Evolutionary conservation across 2,113 vertebrate species (phyloP).

Genomic region (Orycteropus afer): DNA sequence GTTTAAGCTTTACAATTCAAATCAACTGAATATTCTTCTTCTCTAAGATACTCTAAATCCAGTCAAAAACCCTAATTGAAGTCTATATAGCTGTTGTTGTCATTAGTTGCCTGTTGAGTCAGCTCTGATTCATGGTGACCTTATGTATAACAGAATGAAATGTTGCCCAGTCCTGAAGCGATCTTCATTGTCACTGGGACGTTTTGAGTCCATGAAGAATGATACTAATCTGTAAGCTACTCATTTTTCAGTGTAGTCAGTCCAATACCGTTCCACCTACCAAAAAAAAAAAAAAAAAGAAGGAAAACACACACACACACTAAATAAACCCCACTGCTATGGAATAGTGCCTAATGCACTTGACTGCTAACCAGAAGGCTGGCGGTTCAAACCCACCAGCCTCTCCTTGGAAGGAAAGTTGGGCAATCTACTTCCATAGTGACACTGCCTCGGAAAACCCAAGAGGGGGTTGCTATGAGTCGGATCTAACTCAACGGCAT

Average conservation of each 20-base stretch:
- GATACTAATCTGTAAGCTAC: neutral
- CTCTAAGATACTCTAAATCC: neutral
- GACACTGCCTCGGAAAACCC: too few species aligned
- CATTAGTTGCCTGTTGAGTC: neutral
- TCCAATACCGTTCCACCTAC: neutral
- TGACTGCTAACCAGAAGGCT: too few species aligned
- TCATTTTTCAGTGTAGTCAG: neutral
- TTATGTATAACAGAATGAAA: neutral
- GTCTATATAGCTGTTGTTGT: neutral
- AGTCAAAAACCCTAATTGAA: neutral
- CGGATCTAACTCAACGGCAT: too few species aligned
- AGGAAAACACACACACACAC: too few species aligned
- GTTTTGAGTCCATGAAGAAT: neutral
- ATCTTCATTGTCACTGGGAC: neutral
- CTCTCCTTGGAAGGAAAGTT: too few species aligned
- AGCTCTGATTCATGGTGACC: neutral
- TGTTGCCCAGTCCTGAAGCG: neutral
- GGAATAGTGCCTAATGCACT: too few species aligned
- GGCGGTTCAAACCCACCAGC: too few species aligned
- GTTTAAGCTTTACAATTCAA: constrained; percentile 9
- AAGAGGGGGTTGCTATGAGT: too few species aligned
- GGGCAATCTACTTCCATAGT: too few species aligned
- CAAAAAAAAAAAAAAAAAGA: too few species aligned
- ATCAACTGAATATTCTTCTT: neutral
- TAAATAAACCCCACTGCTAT: too few species aligned